Base-by-base conservation (phyloP, 1,140 invertebrate genomes). In the Carcinoscorpius rotundicauda region DNA sequence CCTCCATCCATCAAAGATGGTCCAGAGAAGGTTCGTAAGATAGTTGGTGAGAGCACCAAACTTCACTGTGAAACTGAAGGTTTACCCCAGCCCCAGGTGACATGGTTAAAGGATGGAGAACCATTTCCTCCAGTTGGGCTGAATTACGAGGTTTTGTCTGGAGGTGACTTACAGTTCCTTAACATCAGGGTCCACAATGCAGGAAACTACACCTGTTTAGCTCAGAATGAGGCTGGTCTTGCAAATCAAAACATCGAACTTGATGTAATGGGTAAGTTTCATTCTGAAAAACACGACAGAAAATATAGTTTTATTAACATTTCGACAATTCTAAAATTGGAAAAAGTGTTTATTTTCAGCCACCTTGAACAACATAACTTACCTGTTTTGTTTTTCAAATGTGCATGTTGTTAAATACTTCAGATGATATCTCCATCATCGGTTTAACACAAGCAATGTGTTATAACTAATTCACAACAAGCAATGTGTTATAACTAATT, bases 81-180 rank as follows among this genome's bases (percentile, higher is more conserved):
- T 6, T 11, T 29, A 48, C 67, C 67, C 29, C 9, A 29, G 4
- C 67, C 67, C 49, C 62, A 63, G 60, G 56, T 68, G 4, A 52
- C 64, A 6, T 68, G 67, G 67, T 53, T 68, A 10, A 68, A 66
- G 59, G 59, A 97, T 75, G 90, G 89, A 5, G 82, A 89, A 72
- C 88, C 89, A 51, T 61, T 62, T 49, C 51, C 58, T 49, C 49
- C 52, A 6, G 49, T 50, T 59, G 60, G 62, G 11, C 62, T 61
- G 29, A 10, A 9, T 50, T 64, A 67, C 64, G 49, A 64, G 29
- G 64, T 61, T 57, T 58, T 68, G 29, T 81, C 87, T 60, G 88
- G 94, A 73, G 64, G 63, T 53, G 84, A 83, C 80, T 48, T 80
- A 79, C 8, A 81, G 83, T 59, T 68, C 6, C 8, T 62, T 29